Percentiles rank a stretch among this genome's conserved stretches.
These are phyloP conservation scores for Eledona agricola DNA, from an alignment of 2,888 invertebrate genomes.

Conservation along the genomic window DNA sequence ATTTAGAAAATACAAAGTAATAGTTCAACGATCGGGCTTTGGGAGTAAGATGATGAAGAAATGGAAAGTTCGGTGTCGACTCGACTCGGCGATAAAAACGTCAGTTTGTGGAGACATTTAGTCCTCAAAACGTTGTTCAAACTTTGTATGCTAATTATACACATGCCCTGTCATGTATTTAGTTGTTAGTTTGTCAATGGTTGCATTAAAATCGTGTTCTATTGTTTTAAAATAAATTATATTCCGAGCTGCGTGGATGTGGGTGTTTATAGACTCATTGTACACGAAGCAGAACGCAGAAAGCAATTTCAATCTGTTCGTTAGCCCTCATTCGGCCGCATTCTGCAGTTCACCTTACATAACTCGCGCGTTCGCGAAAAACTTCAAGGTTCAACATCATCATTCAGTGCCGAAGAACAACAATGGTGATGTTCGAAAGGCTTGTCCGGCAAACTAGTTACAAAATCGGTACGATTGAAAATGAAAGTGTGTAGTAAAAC, in stretches of 20 bases:
- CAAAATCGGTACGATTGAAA: constrained; percentile 37
- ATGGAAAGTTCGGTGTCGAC: no score
- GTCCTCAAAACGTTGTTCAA: constrained; percentile 46
- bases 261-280: constrained; percentile 60
- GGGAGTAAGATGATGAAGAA: no score
- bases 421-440: constrained; percentile 25
- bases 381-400: constrained; percentile 21
- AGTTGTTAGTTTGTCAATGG: constrained; percentile 60
- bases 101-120: constrained; percentile 19
- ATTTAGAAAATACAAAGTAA: no score
- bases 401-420: constrained; percentile 11
- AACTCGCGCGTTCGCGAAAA: no score
- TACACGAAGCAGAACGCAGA: constrained; percentile 51
- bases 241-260: constrained; percentile 55
- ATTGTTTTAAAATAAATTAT: constrained; percentile 63
- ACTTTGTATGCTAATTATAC: constrained; percentile 63
- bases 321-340: no score
- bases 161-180: constrained; percentile 62
- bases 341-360: no score
- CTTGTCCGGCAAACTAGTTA: constrained; percentile 30
- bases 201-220: constrained; percentile 62
- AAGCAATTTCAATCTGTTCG: no score
- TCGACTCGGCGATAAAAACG: constrained; percentile 24
- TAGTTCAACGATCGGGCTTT: no score
- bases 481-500: constrained; percentile 37